Percentiles rank a stretch among this genome's conserved stretches.
Evolutionary conservation across 2,888 invertebrate genomes (phyloP).

Genomic region (Polyploca ridens): DNA sequence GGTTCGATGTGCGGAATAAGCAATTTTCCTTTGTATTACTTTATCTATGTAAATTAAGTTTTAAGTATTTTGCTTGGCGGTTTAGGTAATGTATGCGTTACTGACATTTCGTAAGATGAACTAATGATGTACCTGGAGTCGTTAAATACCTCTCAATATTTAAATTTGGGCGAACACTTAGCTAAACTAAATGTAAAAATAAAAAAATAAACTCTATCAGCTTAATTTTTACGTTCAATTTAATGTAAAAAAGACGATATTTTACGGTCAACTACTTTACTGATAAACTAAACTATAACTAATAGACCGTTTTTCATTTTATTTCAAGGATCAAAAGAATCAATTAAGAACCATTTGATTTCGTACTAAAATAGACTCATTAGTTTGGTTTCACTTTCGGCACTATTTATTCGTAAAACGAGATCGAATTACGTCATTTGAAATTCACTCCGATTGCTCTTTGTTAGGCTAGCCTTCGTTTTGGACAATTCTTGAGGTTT

Average conservation of each 20-base stretch:
- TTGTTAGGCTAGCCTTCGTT: slow-evolving; percentile 14
- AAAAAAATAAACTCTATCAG: too few relatives aligned
- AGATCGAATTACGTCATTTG: slow-evolving; percentile 24
- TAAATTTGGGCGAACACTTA: too few relatives aligned
- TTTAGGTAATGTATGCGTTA: neutral
- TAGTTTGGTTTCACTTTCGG: slow-evolving; percentile 60
- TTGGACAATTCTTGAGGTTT: neutral
- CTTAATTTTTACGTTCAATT: neutral
- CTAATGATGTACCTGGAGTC: neutral
- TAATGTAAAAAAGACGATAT: slow-evolving; percentile 5
- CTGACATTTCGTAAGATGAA: slow-evolving; percentile 9
- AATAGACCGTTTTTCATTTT: slow-evolving; percentile 42
- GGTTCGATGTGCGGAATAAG: slow-evolving; percentile 48
- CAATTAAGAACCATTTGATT: slow-evolving; percentile 64
- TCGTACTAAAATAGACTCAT: slow-evolving; percentile 64
- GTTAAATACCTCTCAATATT: neutral
- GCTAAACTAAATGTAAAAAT: too few relatives aligned
- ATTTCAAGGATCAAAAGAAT: slow-evolving; percentile 57
- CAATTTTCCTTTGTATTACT: slow-evolving; percentile 57
- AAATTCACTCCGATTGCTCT: slow-evolving; percentile 14
- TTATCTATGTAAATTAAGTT: slow-evolving; percentile 51
- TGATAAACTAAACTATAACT: slow-evolving; percentile 33
- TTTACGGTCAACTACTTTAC: slow-evolving; percentile 20
- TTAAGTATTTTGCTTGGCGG: slow-evolving; percentile 16
- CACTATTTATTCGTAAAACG: slow-evolving; percentile 33